Base-by-base conservation (phyloP, 1,140 invertebrate genomes). In the Orchestia grillus region DNA sequence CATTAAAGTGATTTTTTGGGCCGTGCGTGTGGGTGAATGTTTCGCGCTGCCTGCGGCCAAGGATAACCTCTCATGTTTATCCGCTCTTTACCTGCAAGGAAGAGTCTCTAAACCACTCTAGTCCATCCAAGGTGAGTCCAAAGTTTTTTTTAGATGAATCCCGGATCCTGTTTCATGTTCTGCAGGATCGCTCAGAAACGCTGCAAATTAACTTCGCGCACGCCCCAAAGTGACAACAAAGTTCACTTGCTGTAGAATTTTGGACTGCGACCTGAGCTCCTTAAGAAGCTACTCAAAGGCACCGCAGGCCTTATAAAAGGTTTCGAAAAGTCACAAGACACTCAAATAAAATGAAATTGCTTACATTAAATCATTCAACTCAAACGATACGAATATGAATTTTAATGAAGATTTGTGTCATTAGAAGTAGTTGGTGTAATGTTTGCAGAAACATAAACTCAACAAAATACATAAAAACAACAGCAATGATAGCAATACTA, bases 61-160 rank as follows among this genome's bases (percentile, higher is more conserved):
- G 92, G 92, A 94, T 94, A 94, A 94, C 92, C 44, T 94, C 92
- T 94, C 36, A 94, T 94, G 41, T 44, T 94, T 45, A 94, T 94
- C 44, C 92, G 44, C 92, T 90, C 11, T 42, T 90, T 28, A 8
- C 43, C 43, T n/a, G 43, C 40, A 11, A 94, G 44, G 40, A 94
- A 44, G 92, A 19, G 45, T 94, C 44, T 45, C 43, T 45, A 94
- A 94, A 45, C 92, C 92, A 47, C 92, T 44, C 40, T 44, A 45
- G 43, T 45, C 43, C 92, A 44, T 45, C 92, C 92, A 94, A 94
- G 92, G 92, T 94, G 92, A 94, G 92, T 19, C 92, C 40, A 42
- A 44, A 90, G 43, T 90, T 90, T 42, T n/a, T n/a, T 90, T 90
- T 90, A 42, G 88, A 90, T 3, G 88, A 90, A 90, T 41, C 88